A percentile compares a stretch with the other conserved stretches of the same genome.
These are phyloP conservation scores for Archivesica marissinica DNA, from an alignment of 1,140 invertebrate genomes.

Conservation along the genomic window DNA sequence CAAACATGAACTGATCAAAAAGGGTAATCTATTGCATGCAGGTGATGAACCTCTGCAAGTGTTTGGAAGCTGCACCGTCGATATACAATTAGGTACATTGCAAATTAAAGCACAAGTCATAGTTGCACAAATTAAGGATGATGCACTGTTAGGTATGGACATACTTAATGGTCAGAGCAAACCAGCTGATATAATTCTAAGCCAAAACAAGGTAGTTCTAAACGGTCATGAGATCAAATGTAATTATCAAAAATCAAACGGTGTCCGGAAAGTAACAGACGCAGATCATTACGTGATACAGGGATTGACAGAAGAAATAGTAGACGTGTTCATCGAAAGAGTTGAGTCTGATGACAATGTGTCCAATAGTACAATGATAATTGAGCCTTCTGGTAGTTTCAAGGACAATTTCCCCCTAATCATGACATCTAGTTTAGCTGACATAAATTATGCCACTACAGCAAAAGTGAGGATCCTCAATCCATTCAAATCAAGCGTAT, in stretches of 20 bases:
- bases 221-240: neutral
- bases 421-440: neutral
- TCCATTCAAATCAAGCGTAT: neutral
- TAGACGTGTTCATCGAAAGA: neutral
- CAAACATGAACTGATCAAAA: conserved; percentile 9
- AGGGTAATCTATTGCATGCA: conserved; percentile 13
- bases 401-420: neutral
- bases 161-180: neutral
- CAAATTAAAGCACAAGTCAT: conserved; percentile 17
- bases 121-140: conserved; percentile 62
- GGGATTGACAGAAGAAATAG: neutral
- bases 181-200: conserved; percentile 12
- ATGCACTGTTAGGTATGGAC: conserved; percentile 48
- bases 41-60: conserved; percentile 20
- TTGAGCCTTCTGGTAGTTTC: neutral
- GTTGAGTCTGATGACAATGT: neutral
- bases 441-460: neutral
- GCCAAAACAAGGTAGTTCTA: conserved; percentile 4
- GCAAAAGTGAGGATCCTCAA: conserved; percentile 12
- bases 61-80: conserved; percentile 20
- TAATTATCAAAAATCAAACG: neutral
- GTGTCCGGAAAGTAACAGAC: neutral
- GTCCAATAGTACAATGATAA: neutral
- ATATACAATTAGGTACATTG: conserved; percentile 9
- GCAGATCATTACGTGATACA: conserved; percentile 10